Evolutionary conservation across 1,140 invertebrate species (phyloP), one percentile per base, ranked within the genome.

Genomic region (Streblospio benedicti): DNA sequence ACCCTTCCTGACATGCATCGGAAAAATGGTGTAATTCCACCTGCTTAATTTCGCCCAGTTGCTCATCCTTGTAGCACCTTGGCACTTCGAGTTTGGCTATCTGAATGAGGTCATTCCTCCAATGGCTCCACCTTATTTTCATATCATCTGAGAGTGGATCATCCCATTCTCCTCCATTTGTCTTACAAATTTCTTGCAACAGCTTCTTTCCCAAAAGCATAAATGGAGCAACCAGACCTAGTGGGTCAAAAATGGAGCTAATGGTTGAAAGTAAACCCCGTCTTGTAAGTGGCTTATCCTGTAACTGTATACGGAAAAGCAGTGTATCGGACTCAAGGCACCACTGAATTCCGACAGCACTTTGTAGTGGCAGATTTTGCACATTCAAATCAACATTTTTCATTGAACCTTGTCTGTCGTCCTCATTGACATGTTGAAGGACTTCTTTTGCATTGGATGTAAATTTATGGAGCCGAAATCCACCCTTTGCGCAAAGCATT

Each of bases 281-380:
- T 4, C 62, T 33, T 5, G 63, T 67, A 14, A 61, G n/a, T 6
- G 67, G 60, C 35, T 55, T 54, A 35, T 64, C 59, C 12, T 57
- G 49, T 14, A 63, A 43, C 6, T 27, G 43, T 16, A 67, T 56
- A 32, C 51, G 50, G 43, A 67, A 67, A 16, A 63, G 54, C 33
- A 69, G 64, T 2, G 35, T 49, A 30, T 71, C 68, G 20, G 58
- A 62, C 18, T 71, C 62, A 12, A 69, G 50, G 56, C 56, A 56
- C 68, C 67, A 70, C 18, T 60, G 51, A 3, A 71, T 49, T 16
- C 65, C 68, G 6, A 70, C 43, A 6, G 65, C 54, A 33, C 60
- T 59, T 51, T 68, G 60, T 14, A 64, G 38, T 18, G 65, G 65
- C 54, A 71, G 43, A 25, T 57, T 44, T 23, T 70, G n/a, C n/a